Evolutionary conservation across 2,888 invertebrate species (phyloP).

Genomic region (Melanostoma scalare): DNA sequence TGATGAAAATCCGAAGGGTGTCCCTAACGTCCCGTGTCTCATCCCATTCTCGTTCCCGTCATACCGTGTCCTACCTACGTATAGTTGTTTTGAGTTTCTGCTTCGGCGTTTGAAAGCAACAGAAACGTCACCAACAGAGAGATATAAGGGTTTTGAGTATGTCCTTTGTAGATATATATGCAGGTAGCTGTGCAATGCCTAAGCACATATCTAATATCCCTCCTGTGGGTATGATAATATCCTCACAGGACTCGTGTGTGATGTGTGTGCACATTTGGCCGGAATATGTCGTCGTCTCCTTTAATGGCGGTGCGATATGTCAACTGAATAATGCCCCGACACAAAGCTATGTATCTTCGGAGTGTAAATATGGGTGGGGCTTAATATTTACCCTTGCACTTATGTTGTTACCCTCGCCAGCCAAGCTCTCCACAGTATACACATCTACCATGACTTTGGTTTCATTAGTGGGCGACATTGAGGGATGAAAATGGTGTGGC

Average conservation of each 20-base stretch:
- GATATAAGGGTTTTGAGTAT: slow-evolving; percentile 56
- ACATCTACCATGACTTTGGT: slow-evolving; percentile 34
- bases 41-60: slow-evolving; percentile 3
- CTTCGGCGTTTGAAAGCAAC: slow-evolving; percentile 65
- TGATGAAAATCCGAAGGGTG: slow-evolving; percentile 35
- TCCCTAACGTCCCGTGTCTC: slow-evolving; percentile 22
- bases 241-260: slow-evolving; percentile 37
- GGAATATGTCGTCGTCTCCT: slow-evolving; percentile 77
- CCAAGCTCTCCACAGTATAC: slow-evolving; percentile 17
- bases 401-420: slow-evolving; percentile 72
- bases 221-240: slow-evolving; percentile 64
- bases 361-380: slow-evolving; percentile 73
- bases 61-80: too few species aligned
- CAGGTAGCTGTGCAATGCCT: slow-evolving; percentile 53
- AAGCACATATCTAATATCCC: slow-evolving; percentile 69
- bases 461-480: slow-evolving; percentile 26
- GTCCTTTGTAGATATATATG: slow-evolving; percentile 41
- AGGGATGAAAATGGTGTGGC: slow-evolving; percentile 52
- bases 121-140: slow-evolving; percentile 45
- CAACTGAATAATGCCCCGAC: slow-evolving; percentile 73
- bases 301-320: slow-evolving; percentile 73
- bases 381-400: slow-evolving; percentile 73
- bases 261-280: slow-evolving; percentile 70
- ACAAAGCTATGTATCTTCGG: slow-evolving; percentile 72
- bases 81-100: slow-evolving; percentile 38